phyloP scores from a whole-genome alignment of 2,797 vertebrate species.

The Anguilla obscura region DNA sequence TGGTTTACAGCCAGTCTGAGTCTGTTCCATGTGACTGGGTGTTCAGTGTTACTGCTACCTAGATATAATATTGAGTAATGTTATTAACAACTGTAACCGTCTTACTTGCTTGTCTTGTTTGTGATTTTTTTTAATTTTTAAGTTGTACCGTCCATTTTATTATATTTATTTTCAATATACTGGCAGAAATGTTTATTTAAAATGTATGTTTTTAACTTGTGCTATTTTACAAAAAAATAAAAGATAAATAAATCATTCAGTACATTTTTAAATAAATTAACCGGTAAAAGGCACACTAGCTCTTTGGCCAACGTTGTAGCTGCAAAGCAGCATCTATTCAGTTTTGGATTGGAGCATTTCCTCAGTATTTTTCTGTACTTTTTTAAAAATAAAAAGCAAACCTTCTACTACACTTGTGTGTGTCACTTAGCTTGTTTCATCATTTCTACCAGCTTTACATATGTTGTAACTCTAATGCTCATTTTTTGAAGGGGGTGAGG shows the following conservation, averaged over 20 bases:
- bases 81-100: constrained; percentile 16
- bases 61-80: background rate
- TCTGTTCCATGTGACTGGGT: background rate
- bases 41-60: background rate
- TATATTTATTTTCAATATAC: constrained; percentile 33
- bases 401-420: background rate
- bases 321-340: constrained; percentile 31
- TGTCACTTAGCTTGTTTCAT: background rate
- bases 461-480: background rate
- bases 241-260: constrained; percentile 22
- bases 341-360: constrained; percentile 18
- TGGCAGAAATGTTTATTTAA: constrained; percentile 31
- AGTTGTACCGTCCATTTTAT: constrained; percentile 3
- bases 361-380: constrained; percentile 30
- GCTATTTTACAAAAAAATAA: background rate
- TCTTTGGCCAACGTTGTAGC: constrained; percentile 28
- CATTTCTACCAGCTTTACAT: background rate
- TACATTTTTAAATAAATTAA: background rate
- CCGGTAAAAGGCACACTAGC: constrained; percentile 3
- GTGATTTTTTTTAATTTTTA: constrained; percentile 5
- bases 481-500: background rate
- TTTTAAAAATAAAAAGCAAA: constrained; percentile 26
- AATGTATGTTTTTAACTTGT: constrained; percentile 7
- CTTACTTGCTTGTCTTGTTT: constrained; percentile 25
- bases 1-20: background rate